Base-by-base conservation (phyloP, 2,888 invertebrate genomes). In the Trachelus stipa region DNA sequence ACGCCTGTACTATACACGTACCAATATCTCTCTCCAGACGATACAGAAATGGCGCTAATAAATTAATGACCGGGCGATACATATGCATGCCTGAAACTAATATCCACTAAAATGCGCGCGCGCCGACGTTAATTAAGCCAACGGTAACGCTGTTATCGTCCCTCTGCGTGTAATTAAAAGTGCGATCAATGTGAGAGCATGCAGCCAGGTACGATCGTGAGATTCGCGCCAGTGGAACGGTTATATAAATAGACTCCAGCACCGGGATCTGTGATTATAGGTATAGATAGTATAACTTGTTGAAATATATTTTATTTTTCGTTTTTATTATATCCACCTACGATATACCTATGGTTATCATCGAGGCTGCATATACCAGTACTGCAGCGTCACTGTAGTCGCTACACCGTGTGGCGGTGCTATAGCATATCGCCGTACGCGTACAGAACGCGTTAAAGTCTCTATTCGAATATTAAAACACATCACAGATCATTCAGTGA, bases 161-260 rank as follows among this genome's bases (percentile, higher is more conserved):
- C 84, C 86, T 86, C 83, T 86, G 83, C 83, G 81, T 82, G 81
- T 84, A 83, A 86, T 86, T 86, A 86, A 86, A 86, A 71, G 71
- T 71, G 71, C 56, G 56, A 56, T 56, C 56, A 56, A 56, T 23
- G 56, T 56, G 23, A 23, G 56, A 9, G 56, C 15, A 9, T 56
- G 56, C 9, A 23, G 56, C 9, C 56, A 23, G 56, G 56, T 56
- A 56, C 56, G 56, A 2, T 15, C 15, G 56, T 23, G 56, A 56
- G 56, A 9, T 56, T 56, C 56, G 56, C 56, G 9, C 23, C 56
- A 23, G 56, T 9, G 56, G 23, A 23, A 56, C 23, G 56, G 23
- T 56, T 56, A 23, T 56, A 56, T 23, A 23, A 56, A 56, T 56
- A 23, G 23, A 23, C 56, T 56, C 23, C 23, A 56, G 6, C 56